Conservation (phyloP, 2,888 invertebrate species). For the Zhuqinia jingwanae region DNA sequence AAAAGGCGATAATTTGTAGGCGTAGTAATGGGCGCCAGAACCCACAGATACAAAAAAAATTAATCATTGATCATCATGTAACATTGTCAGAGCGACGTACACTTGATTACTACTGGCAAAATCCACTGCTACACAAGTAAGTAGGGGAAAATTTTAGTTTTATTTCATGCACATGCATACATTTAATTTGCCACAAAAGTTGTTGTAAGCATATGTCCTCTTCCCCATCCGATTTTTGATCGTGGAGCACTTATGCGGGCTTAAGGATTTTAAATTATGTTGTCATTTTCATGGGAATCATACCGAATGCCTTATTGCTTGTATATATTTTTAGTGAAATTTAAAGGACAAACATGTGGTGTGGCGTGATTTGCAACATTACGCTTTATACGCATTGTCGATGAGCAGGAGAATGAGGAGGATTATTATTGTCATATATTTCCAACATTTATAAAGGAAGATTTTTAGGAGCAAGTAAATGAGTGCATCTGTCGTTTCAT, state of each 20-base stretch:
- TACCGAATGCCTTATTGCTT: background rate
- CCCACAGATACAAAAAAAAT: no score
- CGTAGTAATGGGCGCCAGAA: conserved; percentile 36
- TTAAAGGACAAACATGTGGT: background rate
- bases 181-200: no score
- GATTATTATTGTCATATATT: background rate
- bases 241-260: no score
- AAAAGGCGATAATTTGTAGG: background rate
- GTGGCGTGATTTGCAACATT: background rate
- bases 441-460: no score
- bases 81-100: no score
- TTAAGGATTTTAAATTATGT: no score
- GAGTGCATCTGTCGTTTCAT: no score
- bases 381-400: background rate
- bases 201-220: no score
- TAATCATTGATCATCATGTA: conserved; percentile 60
- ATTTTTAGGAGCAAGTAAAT: no score
- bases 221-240: no score
- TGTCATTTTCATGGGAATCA: no score
- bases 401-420: no score
- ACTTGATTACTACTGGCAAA: conserved; percentile 53
- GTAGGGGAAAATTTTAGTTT: conserved; percentile 30
- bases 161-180: conserved; percentile 30
- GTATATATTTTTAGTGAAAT: background rate
- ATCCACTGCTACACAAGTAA: conserved; percentile 38